Evolutionary conservation across 2,797 vertebrate genomes (phyloP).

Genomic region (Sternotherus odoratus): DNA sequence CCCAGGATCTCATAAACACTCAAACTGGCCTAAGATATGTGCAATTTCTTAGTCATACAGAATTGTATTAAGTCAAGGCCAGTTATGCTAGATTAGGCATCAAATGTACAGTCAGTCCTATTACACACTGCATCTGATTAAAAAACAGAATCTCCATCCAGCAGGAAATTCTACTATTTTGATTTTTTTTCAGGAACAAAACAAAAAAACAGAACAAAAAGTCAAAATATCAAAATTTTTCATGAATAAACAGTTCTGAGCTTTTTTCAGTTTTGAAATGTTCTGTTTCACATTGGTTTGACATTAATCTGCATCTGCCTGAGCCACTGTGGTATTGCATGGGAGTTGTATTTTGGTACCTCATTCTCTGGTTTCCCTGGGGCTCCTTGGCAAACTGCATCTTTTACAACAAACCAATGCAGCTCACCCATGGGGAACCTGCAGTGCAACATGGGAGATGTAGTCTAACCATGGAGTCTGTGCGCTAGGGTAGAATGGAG

Average conservation of each 20-base stretch:
- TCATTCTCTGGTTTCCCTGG: neutral
- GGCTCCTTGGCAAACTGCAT: neutral
- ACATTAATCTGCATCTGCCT: neutral
- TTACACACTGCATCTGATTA: neutral
- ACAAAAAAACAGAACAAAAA: neutral
- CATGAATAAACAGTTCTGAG: constrained; percentile 16
- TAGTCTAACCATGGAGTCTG: neutral
- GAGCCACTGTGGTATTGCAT: neutral
- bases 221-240: neutral
- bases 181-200: neutral
- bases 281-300: neutral
- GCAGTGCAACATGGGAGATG: neutral
- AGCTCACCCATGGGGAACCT: neutral
- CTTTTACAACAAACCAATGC: neutral
- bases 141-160: neutral
- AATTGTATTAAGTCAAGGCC: neutral
- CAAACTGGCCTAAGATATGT: neutral
- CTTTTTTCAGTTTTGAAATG: constrained; percentile 23
- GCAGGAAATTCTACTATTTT: neutral
- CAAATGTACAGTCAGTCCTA: neutral
- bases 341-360: neutral
- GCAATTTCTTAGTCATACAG: neutral
- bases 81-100: neutral
- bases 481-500: neutral
- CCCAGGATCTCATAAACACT: constrained; percentile 20